Base-by-base conservation (phyloP, 2,113 vertebrate genomes). In the Rhinopomastus cyanomelas region DNA sequence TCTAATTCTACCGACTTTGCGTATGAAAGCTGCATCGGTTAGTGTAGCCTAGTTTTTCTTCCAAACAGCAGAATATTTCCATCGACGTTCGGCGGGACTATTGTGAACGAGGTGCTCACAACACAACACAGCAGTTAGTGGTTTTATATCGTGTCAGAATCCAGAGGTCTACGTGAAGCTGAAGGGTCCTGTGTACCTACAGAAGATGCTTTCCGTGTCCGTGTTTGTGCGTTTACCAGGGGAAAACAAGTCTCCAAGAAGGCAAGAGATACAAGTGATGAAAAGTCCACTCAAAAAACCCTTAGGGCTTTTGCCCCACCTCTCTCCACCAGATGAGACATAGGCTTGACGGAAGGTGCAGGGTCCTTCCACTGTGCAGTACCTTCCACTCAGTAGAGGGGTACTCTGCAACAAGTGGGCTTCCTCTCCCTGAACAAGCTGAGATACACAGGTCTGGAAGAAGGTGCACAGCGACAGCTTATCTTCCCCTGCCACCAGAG, bases 371-470 rank as follows among this genome's bases (percentile, higher is more conserved):
- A 56, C 18, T 5, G 22, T 1, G 8, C 44, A 61, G 62, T 11
- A 46, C 5, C 2, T 52, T 34, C 21, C 19, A 37, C 15, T 15
- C 74, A 49, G 44, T 1, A 42, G 9, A 75, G 27, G 39, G 26
- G 27, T 30, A 78, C n/a, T 61, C 49, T 39, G 34, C 2, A 55
- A 25, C 16, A 62, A 62, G 56, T 2, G 39, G 34, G 13, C 16
- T 60, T 37, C 56, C 23, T 59, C 30, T 29, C 22, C 11, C 46
- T 2, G 19, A 49, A n/a, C 10, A 16, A 61, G 51, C 4, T 3
- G 1, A 30, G 27, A 20, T 11, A 18, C 0, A 2, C 3, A 1
- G 26, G 53, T 1, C 30, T 1, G 16, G 16, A 76, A 44, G 32
- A 62, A 9, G 32, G 37, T 32, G 23, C 29, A 13, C 2, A 5